phyloP scores from a whole-genome alignment of 2,113 vertebrate genomes.

The Ochotona princeps region DNA sequence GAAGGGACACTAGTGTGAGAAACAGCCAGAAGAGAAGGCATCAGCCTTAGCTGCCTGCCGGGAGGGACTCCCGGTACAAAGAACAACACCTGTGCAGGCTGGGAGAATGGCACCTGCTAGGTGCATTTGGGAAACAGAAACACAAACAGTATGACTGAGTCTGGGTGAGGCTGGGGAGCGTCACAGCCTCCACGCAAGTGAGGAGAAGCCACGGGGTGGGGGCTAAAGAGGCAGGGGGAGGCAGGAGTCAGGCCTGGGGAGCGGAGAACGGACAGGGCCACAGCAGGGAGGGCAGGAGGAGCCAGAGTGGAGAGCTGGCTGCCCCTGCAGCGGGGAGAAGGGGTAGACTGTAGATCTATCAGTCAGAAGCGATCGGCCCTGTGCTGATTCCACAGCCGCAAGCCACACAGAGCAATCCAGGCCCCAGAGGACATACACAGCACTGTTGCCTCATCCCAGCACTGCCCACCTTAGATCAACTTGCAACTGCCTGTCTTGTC shows the following conservation, averaged over 20 bases:
- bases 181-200: rapidly evolving
- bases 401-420: rapidly evolving
- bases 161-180: neutral
- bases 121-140: neutral
- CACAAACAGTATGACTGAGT: neutral
- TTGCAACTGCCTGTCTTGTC: neutral
- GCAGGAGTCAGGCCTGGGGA: no score
- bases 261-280: neutral
- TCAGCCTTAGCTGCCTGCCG: rapidly evolving
- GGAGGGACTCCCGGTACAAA: neutral
- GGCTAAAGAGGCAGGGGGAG: neutral
- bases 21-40: neutral
- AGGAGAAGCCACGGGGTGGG: neutral
- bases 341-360: no score
- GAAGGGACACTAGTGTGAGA: neutral
- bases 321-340: neutral
- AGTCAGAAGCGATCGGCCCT: no score
- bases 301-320: neutral
- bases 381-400: rapidly evolving
- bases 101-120: rapidly evolving
- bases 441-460: rapidly evolving
- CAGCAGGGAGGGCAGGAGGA: neutral
- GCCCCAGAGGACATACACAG: rapidly evolving
- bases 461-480: rapidly evolving
- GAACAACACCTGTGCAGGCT: neutral